These are phyloP conservation scores for Cylas formicarius DNA, from an alignment of 1,140 invertebrate genomes.

Conservation along the genomic window DNA sequence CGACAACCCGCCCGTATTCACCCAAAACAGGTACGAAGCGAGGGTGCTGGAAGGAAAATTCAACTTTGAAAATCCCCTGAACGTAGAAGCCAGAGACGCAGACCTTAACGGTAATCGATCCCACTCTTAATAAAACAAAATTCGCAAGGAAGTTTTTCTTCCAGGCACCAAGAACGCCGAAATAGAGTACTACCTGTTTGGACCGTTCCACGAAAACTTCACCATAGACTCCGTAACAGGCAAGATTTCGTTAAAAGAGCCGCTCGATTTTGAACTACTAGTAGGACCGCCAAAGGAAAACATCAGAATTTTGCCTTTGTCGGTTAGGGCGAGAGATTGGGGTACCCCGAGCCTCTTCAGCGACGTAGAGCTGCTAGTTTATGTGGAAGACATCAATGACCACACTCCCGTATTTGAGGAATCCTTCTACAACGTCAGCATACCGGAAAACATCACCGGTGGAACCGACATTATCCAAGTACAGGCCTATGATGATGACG, in stretches of 20 bases:
- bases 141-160: constrained; percentile 20
- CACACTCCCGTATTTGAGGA: constrained; percentile 74
- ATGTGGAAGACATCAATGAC: constrained; percentile 84
- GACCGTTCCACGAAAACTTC: constrained; percentile 71
- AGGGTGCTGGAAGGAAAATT: constrained; percentile 72
- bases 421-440: constrained; percentile 62
- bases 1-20: constrained; percentile 77
- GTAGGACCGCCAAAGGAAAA: constrained; percentile 51
- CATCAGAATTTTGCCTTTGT: constrained; percentile 65
- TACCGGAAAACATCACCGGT: constrained; percentile 73
- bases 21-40: constrained; percentile 76
- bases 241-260: constrained; percentile 55
- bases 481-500: constrained; percentile 75
- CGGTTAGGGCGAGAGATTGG: constrained; percentile 70
- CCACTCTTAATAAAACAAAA: background rate
- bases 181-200: constrained; percentile 68
- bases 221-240: constrained; percentile 69
- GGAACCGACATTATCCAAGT: constrained; percentile 74
- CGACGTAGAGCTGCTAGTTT: constrained; percentile 68
- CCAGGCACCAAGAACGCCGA: constrained; percentile 77
- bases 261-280: constrained; percentile 75
- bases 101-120: constrained; percentile 70
- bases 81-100: constrained; percentile 75
- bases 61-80: constrained; percentile 68
- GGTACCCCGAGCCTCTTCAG: constrained; percentile 67